Base-by-base conservation (phyloP, 1,140 invertebrate genomes). In the Neotoxoptera formosana region DNA sequence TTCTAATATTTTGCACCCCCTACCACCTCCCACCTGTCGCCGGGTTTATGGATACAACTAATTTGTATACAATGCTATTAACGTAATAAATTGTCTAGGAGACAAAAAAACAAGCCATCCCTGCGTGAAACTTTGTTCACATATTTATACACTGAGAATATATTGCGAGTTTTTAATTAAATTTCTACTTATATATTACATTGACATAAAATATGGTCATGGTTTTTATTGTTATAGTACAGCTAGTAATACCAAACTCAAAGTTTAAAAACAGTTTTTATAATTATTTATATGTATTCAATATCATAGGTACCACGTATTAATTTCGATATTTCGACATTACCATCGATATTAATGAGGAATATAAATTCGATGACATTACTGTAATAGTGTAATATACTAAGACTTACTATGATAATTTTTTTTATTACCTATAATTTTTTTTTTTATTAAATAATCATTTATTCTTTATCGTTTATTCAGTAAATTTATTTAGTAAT, bases 61-160 rank as follows among this genome's bases (percentile, higher is more conserved):
- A 88, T 88, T 51, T 88, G 87, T 51, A 36, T 88, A 87, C 86
- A 48, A 87, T 41, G n/a, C n/a, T 89, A 41, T 89, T 36, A 89
- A 36, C 48, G 88, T 89, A 36, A 89, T 56, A 89, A 89, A 89
- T 89, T 89, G 88, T 89, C 53, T 56, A 34, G 9, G 34, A 89
- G 51, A 89, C 48, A 89, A 89, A 89, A 51, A 89, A 89, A 56
- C 48, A 8, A 89, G 34, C 88, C 34, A 56, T 53, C 48, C 47
- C n/a, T 14, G n/a, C 20, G 7, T 9, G 11, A 89, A 89, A 56
- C 34, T 89, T 56, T 36, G 34, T 89, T 56, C 48, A 53, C 34
- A 56, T 56, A 41, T 86, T 47, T 89, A 89, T 89, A 56, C 23
- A 41, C 21, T 41, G 48, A 56, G 7, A 56, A 89, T 56, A 89